A percentile compares a stretch with the other conserved stretches of the same genome.
phyloP scores from a whole-genome alignment of 2,113 vertebrate species.

The Scartelaos histophorus region DNA sequence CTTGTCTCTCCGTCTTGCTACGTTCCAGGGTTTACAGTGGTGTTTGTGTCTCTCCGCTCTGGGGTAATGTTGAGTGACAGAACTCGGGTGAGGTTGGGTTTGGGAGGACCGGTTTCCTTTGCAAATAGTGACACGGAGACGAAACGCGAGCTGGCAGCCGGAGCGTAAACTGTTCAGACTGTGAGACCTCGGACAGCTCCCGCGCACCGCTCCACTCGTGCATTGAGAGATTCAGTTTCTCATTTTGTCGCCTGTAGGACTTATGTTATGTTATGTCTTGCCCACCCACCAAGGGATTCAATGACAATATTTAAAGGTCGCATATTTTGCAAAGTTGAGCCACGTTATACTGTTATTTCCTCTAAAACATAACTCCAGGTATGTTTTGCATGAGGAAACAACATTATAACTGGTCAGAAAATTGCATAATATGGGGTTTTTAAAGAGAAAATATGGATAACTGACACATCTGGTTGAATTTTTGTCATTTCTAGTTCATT shows the following conservation, averaged over 20 bases:
- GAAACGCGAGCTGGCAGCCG: constrained; percentile 57
- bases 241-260: neutral
- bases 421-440: too few relatives aligned
- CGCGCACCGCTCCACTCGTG: constrained; percentile 11
- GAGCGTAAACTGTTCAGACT: constrained; percentile 56
- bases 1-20: neutral
- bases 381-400: too few relatives aligned
- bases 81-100: constrained; percentile 32
- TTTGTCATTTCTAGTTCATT: too few relatives aligned
- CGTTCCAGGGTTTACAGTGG: neutral
- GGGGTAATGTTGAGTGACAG: constrained; percentile 53
- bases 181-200: constrained; percentile 42
- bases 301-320: too few relatives aligned
- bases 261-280: neutral
- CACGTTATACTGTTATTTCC: too few relatives aligned
- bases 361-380: too few relatives aligned
- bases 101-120: constrained; percentile 31
- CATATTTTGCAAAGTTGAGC: too few relatives aligned
- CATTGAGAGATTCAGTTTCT: constrained; percentile 22
- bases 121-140: constrained; percentile 60
- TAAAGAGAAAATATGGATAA: too few relatives aligned
- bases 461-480: too few relatives aligned
- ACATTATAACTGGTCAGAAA: too few relatives aligned
- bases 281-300: neutral
- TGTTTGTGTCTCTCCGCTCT: constrained; percentile 24